Base-by-base conservation (phyloP, 2,113 vertebrate genomes). In the Eurystomus gularis region DNA sequence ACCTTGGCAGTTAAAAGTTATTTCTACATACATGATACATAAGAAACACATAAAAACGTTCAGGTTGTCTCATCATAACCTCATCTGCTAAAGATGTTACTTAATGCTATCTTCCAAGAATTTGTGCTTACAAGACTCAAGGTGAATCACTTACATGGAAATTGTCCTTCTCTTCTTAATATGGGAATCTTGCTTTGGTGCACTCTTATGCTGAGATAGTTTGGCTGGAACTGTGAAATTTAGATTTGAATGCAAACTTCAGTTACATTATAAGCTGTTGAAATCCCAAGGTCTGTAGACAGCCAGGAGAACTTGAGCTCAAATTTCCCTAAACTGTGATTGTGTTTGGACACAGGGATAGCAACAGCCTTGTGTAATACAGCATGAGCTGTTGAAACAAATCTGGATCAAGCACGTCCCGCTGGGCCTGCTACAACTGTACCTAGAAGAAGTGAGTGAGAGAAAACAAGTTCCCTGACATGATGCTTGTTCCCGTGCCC, bases 71-170 rank as follows among this genome's bases (percentile, higher is more conserved):
- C 82, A 95, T 51, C 46, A 83, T 86, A 86, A 91, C 33, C 60
- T 96, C 78, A 96, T 77, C n/a, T 82, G 19, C 73, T 82, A 58
- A 76, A 57, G 62, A 24, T 3, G 9, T 86, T 87, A 61, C 40
- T 82, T 85, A 65, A 80, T 46, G 66, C 24, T 70, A 48, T 79
- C 72, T 88, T 88, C 78, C 91, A 91, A 80, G 73, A 72, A 94
- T 82, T 80, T 82, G 52, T 77, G 46, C 78, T 95, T 86, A 54
- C 13, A 5, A 54, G 54, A 86, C 19, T 88, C 44, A 42, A 83
- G 71, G 87, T 96, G 93, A 96, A 77, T 94, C 70, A 96, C 46
- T 85, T 66, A 21, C 70, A 70, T 89, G 96, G 81, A 94, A 94
- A 91, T 33, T 24, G 9, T 62, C 49, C 52, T 82, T 82, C 60